Conservation (phyloP, 2,888 invertebrate genomes). For the Phaonia tiefii region DNA sequence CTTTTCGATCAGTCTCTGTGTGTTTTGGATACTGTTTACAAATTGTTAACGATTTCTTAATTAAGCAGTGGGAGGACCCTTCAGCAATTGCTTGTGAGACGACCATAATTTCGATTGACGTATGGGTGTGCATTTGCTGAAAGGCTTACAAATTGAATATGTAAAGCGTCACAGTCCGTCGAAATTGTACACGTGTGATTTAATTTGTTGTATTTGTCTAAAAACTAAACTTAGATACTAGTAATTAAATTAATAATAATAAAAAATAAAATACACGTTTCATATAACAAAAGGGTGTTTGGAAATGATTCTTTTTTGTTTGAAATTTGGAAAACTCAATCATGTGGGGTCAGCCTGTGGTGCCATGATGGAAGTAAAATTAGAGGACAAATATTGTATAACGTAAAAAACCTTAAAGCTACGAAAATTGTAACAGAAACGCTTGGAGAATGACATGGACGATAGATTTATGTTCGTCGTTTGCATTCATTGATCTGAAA, state of each 20-base stretch:
- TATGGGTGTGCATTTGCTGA: not conserved
- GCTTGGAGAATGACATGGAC: too few relatives aligned
- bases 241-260: conserved; percentile 35
- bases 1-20: conserved; percentile 63
- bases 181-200: too few relatives aligned
- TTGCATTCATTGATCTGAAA: too few relatives aligned
- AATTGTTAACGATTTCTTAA: not conserved
- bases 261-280: conserved; percentile 23
- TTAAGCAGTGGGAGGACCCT: not conserved
- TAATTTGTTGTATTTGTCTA: conserved; percentile 29
- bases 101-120: not conserved
- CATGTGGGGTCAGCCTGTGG: not conserved
- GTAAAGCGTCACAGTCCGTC: too few relatives aligned
- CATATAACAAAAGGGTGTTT: not conserved
- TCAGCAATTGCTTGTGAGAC: conserved; percentile 1
- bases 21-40: conserved; percentile 43
- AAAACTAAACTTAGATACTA: conserved; percentile 61
- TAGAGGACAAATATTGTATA: too few relatives aligned
- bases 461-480: too few relatives aligned
- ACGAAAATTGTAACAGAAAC: too few relatives aligned
- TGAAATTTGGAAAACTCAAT: conserved; percentile 1
- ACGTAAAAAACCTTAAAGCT: too few relatives aligned
- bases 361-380: too few relatives aligned
- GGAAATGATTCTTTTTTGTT: conserved; percentile 19
- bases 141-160: not conserved